Percentiles rank a stretch among this genome's conserved stretches.
These are phyloP conservation scores for Apamea sordens DNA, from an alignment of 2,888 invertebrate genomes.

Conservation along the genomic window DNA sequence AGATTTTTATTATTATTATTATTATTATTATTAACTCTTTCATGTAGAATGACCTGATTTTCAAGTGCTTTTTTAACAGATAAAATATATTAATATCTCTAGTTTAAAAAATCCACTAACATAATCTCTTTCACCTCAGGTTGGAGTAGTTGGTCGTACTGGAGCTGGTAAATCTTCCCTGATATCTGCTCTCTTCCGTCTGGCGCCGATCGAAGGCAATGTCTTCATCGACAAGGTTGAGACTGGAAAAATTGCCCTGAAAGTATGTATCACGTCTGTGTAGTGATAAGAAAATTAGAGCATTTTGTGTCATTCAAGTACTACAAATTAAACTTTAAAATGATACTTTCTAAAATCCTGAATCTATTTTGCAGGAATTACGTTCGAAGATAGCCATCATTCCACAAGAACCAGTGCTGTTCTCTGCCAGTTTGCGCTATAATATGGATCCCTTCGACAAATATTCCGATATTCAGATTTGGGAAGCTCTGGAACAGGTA, in stretches of 20 bases:
- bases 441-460: constrained; percentile 92
- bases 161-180: constrained; percentile 97
- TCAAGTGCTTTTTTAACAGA: neutral
- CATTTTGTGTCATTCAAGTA: neutral
- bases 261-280: constrained; percentile 71
- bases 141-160: constrained; percentile 96
- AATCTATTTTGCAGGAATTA: constrained; percentile 88
- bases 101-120: neutral
- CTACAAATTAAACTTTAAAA: neutral
- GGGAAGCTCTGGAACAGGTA: constrained; percentile 91
- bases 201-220: constrained; percentile 94
- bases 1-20: no score
- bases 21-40: no score
- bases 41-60: no score
- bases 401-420: constrained; percentile 91
- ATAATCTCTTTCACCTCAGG: constrained; percentile 80
- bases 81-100: no score
- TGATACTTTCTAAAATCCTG: neutral
- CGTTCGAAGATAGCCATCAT: constrained; percentile 92
- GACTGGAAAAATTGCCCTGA: constrained; percentile 93
- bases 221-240: constrained; percentile 94
- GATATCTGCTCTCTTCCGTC: constrained; percentile 95
- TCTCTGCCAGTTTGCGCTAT: constrained; percentile 91
- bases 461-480: constrained; percentile 89
- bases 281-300: neutral